Evolutionary conservation across 1,140 invertebrate species (phyloP), one percentile per base, ranked within the genome.

Genomic region (Spodoptera litura): DNA sequence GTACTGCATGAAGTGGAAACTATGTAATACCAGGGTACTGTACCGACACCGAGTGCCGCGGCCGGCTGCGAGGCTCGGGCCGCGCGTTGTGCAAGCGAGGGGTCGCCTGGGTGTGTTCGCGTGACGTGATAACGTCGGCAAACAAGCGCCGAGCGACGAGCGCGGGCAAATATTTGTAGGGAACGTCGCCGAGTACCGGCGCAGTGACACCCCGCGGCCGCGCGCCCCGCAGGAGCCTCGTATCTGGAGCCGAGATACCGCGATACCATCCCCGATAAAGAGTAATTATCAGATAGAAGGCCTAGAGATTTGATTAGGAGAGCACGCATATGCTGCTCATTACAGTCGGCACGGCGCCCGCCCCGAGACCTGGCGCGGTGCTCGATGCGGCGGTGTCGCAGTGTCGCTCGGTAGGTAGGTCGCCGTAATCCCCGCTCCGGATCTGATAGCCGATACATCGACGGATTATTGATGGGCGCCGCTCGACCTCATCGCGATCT

Each of bases 231-330:
- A 62, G 55, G 59, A 62, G 68, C 71, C 68, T 72, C 80, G 68
- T 88, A 89, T 89, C 86, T 88, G 80, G 80, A 83, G 82, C 86
- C 76, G 84, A 88, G 87, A 89, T 91, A 91, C 87, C 85, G 84
- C 85, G 90, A 91, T 91, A 91, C 78, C 86, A 91, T 91, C 89
- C 87, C 86, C 80, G 92, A 92, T 93, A 93, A 72, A 78, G 83
- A 81, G 76, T 91, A 92, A 91, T 93, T 93, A 93, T 93, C 92
- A 92, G 92, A 93, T 93, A 93, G 82, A 91, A 87, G 87, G 81
- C 79, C 83, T 83, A 88, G 82, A 92, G 91, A 93, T 92, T 92
- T 90, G 90, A 93, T 93, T 92, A 92, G 80, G 87, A 87, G 88
- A 91, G 90, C 83, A 83, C 85, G 80, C 87, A 85, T 91, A 87